Conservation (phyloP, 2,888 invertebrate genomes). For the Eremobia ochroleuca region DNA sequence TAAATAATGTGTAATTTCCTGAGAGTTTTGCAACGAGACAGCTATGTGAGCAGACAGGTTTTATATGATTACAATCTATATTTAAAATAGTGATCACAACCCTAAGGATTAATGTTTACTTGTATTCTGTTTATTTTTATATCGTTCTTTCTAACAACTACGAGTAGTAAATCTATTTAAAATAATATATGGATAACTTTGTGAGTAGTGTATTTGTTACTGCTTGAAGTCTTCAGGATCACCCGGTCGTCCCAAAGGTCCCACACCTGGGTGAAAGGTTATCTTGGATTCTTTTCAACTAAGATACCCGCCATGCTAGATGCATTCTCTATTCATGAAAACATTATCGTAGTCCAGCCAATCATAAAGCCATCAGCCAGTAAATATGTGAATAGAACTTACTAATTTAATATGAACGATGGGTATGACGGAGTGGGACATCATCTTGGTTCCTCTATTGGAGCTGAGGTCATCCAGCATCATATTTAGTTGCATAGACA, state of each 20-base stretch:
- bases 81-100: too few species aligned
- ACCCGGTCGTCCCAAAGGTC: not conserved
- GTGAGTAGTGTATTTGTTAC: too few species aligned
- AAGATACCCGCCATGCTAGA: not conserved
- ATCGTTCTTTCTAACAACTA: too few species aligned
- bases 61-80: not conserved
- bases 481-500: slow-evolving; percentile 94
- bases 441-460: slow-evolving; percentile 89
- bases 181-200: too few species aligned
- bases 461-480: slow-evolving; percentile 91
- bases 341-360: not conserved
- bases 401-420: slow-evolving; percentile 93
- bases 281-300: not conserved
- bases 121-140: too few species aligned
- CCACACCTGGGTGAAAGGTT: not conserved
- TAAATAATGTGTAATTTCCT: slow-evolving; percentile 6
- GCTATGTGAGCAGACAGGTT: not conserved
- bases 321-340: not conserved
- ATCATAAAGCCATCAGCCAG: not conserved
- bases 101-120: too few species aligned
- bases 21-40: not conserved
- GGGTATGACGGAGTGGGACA: slow-evolving; percentile 92
- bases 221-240: not conserved
- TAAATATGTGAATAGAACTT: slow-evolving; percentile 70
- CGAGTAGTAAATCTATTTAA: too few species aligned